Evolutionary conservation across 2,888 invertebrate genomes (phyloP).

Genomic region (Nemapogon koenigi): DNA sequence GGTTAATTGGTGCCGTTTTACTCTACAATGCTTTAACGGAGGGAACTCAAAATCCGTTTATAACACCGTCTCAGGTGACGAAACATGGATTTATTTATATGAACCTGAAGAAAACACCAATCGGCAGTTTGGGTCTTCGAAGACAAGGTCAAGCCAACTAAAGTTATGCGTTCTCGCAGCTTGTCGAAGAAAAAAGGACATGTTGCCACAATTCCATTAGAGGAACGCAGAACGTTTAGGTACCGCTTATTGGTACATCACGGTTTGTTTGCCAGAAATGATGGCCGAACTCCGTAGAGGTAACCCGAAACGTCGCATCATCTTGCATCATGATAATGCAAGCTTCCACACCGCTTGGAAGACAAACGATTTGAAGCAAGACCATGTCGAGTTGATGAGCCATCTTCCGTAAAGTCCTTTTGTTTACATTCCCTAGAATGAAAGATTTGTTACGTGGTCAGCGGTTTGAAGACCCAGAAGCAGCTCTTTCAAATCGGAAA

Average conservation of each 20-base stretch:
- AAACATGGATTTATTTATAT: no score
- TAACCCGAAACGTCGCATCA: no score
- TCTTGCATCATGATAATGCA: conserved; percentile 1
- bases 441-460: no score
- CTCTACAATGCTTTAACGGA: background rate
- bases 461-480: no score
- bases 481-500: conserved; percentile 1
- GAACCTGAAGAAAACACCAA: no score
- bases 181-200: no score
- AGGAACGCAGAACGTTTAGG: conserved; percentile 3
- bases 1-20: no score
- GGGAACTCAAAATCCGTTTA: background rate
- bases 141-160: no score
- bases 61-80: background rate
- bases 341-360: conserved; percentile 1
- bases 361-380: background rate
- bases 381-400: background rate
- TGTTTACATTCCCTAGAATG: background rate
- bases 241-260: conserved; percentile 3
- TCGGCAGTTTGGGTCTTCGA: no score
- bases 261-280: no score
- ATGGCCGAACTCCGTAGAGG: no score
- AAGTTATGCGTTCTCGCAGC: background rate
- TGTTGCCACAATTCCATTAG: no score
- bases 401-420: conserved; percentile 3